A percentile compares a stretch with the other conserved stretches of the same genome.
phyloP scores from a whole-genome alignment of 2,888 invertebrate species.

The Athalia circularis region DNA sequence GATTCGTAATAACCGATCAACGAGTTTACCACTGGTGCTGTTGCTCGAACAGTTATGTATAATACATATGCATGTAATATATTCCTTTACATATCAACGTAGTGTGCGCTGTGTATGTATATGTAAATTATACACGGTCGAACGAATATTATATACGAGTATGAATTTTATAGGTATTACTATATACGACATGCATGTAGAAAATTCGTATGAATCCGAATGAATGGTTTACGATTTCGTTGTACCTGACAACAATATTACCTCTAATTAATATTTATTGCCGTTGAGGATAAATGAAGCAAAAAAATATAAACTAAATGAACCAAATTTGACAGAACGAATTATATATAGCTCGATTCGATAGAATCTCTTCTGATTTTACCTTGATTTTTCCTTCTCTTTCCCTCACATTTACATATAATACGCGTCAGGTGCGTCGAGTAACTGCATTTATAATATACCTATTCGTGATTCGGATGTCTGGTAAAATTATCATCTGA shows the following conservation, averaged over 20 bases:
- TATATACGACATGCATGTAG: not conserved
- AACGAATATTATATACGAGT: too few relatives aligned
- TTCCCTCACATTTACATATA: too few relatives aligned
- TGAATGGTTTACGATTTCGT: slow-evolving; percentile 15
- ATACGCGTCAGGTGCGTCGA: too few relatives aligned
- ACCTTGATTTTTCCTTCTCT: not conserved
- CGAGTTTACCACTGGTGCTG: not conserved
- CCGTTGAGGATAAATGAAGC: slow-evolving; percentile 49
- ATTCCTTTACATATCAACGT: too few relatives aligned
- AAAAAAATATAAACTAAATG: not conserved
- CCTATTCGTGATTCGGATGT: too few relatives aligned
- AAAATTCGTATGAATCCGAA: not conserved
- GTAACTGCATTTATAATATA: too few relatives aligned
- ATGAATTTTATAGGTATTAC: too few relatives aligned
- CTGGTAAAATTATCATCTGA: too few relatives aligned
- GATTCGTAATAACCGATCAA: not conserved
- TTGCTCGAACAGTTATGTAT: not conserved
- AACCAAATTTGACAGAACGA: not conserved
- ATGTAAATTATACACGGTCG: too few relatives aligned
- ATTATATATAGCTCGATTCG: not conserved
- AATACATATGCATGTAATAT: too few relatives aligned
- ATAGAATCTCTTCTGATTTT: not conserved
- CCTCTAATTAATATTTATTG: slow-evolving; percentile 64
- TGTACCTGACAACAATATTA: slow-evolving; percentile 43
- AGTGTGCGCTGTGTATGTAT: too few relatives aligned